Evolutionary conservation across 2,888 invertebrate species (phyloP).

Genomic region (Tromatobia lineatoria): DNA sequence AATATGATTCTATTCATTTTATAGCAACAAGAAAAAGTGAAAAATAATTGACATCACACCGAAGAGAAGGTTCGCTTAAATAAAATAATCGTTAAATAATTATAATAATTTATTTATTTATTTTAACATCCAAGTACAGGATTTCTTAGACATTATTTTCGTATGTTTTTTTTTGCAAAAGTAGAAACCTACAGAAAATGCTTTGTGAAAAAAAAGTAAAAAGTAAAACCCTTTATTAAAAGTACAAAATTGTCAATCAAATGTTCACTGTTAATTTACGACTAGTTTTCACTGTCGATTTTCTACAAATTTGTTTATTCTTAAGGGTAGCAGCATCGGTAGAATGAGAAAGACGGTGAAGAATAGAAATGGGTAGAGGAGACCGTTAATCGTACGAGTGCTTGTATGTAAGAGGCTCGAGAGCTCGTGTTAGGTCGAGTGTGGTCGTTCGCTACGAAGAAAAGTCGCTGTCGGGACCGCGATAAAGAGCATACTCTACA

Average conservation of each 20-base stretch:
- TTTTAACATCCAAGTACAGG: too few species aligned
- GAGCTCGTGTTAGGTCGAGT: constrained; percentile 39
- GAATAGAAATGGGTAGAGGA: constrained; percentile 48
- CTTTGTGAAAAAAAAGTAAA: too few species aligned
- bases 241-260: not conserved
- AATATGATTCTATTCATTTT: too few species aligned
- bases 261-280: too few species aligned
- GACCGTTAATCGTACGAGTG: constrained; percentile 54
- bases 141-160: too few species aligned
- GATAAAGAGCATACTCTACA: not conserved
- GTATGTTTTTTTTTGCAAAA: not conserved
- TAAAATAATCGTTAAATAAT: too few species aligned
- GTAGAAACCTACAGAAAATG: not conserved
- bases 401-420: constrained; percentile 32
- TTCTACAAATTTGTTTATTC: not conserved
- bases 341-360: constrained; percentile 10
- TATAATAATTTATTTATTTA: too few species aligned
- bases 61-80: too few species aligned
- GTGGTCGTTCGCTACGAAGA: constrained; percentile 41
- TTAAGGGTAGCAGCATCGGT: not conserved
- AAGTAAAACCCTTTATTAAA: not conserved
- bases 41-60: too few species aligned
- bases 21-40: too few species aligned
- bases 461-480: constrained; percentile 62
- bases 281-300: not conserved